Percentiles rank a stretch among this genome's conserved stretches.
phyloP scores from a whole-genome alignment of 2,113 vertebrate genomes.

The Synodontis membranacea region DNA sequence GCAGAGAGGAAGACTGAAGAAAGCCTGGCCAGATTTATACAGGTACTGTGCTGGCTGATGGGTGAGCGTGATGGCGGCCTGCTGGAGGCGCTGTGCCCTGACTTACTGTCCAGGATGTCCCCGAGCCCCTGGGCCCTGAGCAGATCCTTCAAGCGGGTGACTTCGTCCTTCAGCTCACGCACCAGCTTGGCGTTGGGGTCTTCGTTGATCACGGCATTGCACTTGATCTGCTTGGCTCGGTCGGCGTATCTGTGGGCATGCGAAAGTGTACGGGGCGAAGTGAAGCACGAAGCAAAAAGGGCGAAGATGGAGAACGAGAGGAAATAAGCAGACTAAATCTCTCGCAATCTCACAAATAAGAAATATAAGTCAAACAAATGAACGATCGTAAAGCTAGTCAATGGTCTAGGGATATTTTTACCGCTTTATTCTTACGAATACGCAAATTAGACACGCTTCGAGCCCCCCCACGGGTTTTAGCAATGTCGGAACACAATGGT shows the following conservation, averaged over 20 bases:
- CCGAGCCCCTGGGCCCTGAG: conserved; percentile 94
- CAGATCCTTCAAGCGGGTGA: conserved; percentile 90
- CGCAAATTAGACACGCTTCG: neutral
- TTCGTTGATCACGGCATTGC: conserved; percentile 97
- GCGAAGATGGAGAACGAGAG: neutral
- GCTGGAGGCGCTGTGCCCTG: conserved; percentile 36
- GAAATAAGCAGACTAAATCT: neutral
- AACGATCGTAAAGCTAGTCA: neutral
- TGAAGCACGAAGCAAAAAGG: neutral
- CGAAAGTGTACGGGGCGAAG: neutral
- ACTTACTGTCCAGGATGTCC: conserved; percentile 98
- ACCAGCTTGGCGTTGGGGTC: conserved; percentile 97
- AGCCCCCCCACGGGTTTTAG: neutral
- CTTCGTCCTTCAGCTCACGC: conserved; percentile 96
- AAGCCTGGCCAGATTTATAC: conserved; percentile 13
- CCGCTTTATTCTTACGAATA: neutral
- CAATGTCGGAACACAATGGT: neutral
- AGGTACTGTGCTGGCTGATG: conserved; percentile 33
- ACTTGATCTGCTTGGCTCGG: conserved; percentile 97
- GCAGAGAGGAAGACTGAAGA: conserved; percentile 15
- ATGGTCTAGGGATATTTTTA: neutral
- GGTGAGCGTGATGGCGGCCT: neutral
- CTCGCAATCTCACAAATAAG: neutral
- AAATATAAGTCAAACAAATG: neutral
- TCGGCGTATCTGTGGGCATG: conserved; percentile 84